Base-by-base conservation (phyloP, 2,797 vertebrate genomes). In the Microctenopoma lineatum region DNA sequence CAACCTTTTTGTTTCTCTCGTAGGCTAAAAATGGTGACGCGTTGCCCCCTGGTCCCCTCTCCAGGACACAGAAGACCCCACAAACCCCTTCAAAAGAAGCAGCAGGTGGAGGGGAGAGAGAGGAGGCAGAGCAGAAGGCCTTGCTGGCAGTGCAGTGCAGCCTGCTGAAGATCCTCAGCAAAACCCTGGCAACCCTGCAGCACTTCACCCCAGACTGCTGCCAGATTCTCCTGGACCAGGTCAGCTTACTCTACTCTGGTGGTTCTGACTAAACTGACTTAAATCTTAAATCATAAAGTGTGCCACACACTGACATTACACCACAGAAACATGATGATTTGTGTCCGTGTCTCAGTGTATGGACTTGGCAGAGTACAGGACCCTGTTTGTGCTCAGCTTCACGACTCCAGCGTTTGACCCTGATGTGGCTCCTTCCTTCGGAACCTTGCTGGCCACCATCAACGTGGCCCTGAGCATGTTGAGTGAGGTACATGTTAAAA, bases 201-300 rank as follows among this genome's bases (percentile, higher is more conserved):
- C 96, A 96, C 74, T 99, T 99, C 91, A 99, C 97, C 44, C 98
- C 98, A 0, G 98, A 99, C 50, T 96, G 98, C 91, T 99, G 97
- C 89, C 98, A 99, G 92, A 98, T 99, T 29, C 94, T 99, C 41
- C 93, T 98, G 10, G 98, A 99, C 74, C 97, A 98, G 97, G 98
- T 98, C 75, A 21, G 70, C 6, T 48, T 11, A 14, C 29, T 15
- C 21, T 21, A 21, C 21, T 21, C 21, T 21, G 21, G 4, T 15
- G 15, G 5, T 53, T 54, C 18, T 15, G 18, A 4, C n/a, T 32
- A 21, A 21, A 21, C 21, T 21, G 21, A 21, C 21, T 21, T n/a
- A n/a, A n/a, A n/a, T n/a, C n/a, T n/a, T n/a, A 2, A 10, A 46
- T 57, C 27, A 6, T 18, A 8, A 18, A 12, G 14, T 16, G 3